Evolutionary conservation across 30 jellyfish, hydroid and myxozoan species (phyloP).

Genomic region (Sanderia malayensis): DNA sequence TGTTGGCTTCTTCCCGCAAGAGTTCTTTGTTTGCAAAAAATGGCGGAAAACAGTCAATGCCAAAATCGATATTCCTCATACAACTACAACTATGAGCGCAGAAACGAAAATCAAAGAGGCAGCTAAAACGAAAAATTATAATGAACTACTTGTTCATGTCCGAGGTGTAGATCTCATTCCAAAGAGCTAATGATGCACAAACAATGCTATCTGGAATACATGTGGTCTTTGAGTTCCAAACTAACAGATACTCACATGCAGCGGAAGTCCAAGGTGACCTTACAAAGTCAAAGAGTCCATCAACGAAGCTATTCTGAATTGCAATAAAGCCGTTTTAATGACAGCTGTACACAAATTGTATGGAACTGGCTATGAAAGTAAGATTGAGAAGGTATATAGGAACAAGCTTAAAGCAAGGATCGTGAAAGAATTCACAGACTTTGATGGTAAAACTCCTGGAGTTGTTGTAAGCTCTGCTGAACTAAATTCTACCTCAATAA

Average conservation of each 20-base stretch:
- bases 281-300: not conserved
- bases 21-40: not conserved
- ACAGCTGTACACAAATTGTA: not conserved
- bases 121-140: not conserved
- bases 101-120: not conserved
- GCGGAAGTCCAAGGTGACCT: not conserved
- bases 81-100: not conserved
- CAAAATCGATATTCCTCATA: not conserved
- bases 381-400: not conserved
- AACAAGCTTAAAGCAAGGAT: not conserved
- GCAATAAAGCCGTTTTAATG: not conserved
- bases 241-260: not conserved
- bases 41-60: too few relatives aligned
- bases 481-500: not conserved
- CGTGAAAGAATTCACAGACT: not conserved
- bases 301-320: not conserved
- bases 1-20: too few relatives aligned
- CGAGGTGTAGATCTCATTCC: not conserved
- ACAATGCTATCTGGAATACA: too few relatives aligned
- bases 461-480: conserved; percentile 1
- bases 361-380: not conserved
- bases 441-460: conserved; percentile 2
- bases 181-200: not conserved
- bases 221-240: not conserved
- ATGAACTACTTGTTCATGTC: not conserved